These are phyloP conservation scores for Darevskia mixta DNA, from an alignment of 2,797 vertebrate genomes.

Conservation along the genomic window DNA sequence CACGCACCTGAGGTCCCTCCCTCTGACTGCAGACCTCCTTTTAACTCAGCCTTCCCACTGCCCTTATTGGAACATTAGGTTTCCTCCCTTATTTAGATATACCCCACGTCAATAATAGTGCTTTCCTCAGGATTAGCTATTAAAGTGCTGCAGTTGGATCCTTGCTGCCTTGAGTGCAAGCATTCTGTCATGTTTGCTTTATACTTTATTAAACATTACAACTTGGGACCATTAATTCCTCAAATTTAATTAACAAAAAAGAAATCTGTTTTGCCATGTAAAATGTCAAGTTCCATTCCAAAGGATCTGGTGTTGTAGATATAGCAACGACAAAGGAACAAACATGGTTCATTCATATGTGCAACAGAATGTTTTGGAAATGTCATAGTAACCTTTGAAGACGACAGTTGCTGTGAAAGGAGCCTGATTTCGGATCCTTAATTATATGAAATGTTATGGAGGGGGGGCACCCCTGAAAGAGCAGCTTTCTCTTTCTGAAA, in stretches of 20 bases:
- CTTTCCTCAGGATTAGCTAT: slow-evolving; percentile 23
- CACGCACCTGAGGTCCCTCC: too few species aligned
- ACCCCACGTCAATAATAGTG: background rate
- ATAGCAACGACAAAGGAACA: slow-evolving; percentile 51
- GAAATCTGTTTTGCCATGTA: slow-evolving; percentile 33
- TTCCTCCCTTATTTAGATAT: background rate
- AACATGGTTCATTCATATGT: slow-evolving; percentile 70
- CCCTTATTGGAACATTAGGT: background rate
- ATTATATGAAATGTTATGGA: slow-evolving; percentile 10
- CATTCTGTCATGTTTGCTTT: slow-evolving; percentile 23
- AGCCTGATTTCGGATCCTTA: slow-evolving; percentile 48
- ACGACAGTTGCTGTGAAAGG: slow-evolving; percentile 56
- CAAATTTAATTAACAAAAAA: slow-evolving; percentile 27
- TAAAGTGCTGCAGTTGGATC: background rate
- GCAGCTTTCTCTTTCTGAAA: slow-evolving; percentile 5
- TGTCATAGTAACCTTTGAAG: slow-evolving; percentile 79
- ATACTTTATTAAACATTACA: slow-evolving; percentile 21
- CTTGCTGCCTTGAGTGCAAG: slow-evolving; percentile 6
- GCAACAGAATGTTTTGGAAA: slow-evolving; percentile 72
- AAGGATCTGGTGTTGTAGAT: slow-evolving; percentile 16
- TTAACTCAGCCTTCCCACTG: background rate
- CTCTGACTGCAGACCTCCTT: too few species aligned
- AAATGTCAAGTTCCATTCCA: slow-evolving; percentile 71
- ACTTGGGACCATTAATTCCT: slow-evolving; percentile 16
- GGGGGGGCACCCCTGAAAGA: background rate